Evolutionary conservation across 2,888 invertebrate genomes (phyloP), one percentile per base, ranked within the genome.

Genomic region (Labia minor): DNA sequence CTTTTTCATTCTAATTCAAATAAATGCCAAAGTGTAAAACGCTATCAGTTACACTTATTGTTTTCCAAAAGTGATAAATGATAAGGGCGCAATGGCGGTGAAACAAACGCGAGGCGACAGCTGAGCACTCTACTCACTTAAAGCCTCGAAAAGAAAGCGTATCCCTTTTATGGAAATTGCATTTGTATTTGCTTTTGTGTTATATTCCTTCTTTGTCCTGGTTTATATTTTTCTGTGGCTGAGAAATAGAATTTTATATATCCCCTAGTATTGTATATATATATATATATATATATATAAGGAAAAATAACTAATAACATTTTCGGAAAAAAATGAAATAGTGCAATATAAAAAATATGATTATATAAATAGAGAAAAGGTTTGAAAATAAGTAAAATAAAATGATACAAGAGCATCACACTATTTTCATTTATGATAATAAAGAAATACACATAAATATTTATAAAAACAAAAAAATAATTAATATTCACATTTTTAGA

Each of bases 61-160:
- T 49, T 49, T 49, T 49, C 49, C n/a, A 49, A 49, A 49, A 49
- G 49, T 49, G 49, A 49, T 49, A 49, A 49, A 49, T 49, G 49
- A 49, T 49, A 49, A 49, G 49, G n/a, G n/a, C 2, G 49, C 3
- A 26, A 26, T 26, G 26, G 26, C 3, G 26, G 26, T 26, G 26
- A 49, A 49, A 49, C n/a, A 49, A 49, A 49, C 49, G 49, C 49
- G 16, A 16, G 14, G 49, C 14, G 49, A 49, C 49, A 49, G 49
- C 33, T 8, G 33, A 33, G 33, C 49, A 49, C 49, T 49, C 14
- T 49, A n/a, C 49, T 49, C 49, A 49, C 49, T 49, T 49, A 49
- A 49, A 4, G 49, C 14, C n/a, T 2, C 49, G 49, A 11, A 49
- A 49, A 49, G 49, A 49, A 49, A 49, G 49, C 14, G 16, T 49